Base-by-base conservation (phyloP, 1,140 invertebrate species). In the Aricia agestis region DNA sequence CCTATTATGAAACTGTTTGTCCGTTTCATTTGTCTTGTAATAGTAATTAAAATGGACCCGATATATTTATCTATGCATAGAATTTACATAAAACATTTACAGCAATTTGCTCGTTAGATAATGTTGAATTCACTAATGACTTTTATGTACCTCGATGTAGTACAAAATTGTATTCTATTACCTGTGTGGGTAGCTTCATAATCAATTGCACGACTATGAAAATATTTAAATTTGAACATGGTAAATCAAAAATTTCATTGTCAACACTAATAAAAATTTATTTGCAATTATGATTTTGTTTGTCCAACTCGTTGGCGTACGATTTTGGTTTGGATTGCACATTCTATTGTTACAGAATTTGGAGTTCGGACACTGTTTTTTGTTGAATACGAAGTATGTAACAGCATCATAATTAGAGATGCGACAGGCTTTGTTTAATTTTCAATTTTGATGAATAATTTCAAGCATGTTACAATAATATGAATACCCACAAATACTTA, bases 61-160 rank as follows among this genome's bases (percentile, higher is more conserved):
- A 77, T 79, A 82, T 80, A 84, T 82, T 83, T 80, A 74, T 79
- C 77, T 78, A 82, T 81, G 79, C 75, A 83, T 87, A 85, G 81
- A 82, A 84, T 84, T 76, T 76, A 73, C 80, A 82, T 85, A 83
- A 83, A 69, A 69, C 68, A 61, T 69, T 68, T 57, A 68, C 57
- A 68, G 67, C 17, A 69, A 75, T 74, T 74, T 42, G 66, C 68
- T 75, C 74, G 76, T 79, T 79, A 80, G 70, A 72, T 76, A 71
- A 52, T 74, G 72, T 69, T 61, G 57, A 69, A 69, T 63, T 69
- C 59, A 63, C 68, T 69, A 69, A 69, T 69, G 32, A 70, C 68
- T 70, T 70, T 65, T 65, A 70, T 70, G 36, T 18, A n/a, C 7
- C 13, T 36, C 1, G 11, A 6, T 13, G 41, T 19, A 19, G 18